A percentile compares a stretch with the other conserved stretches of the same genome.
Evolutionary conservation across 2,888 invertebrate genomes (phyloP).

Genomic region (Clitarchus hookeri): DNA sequence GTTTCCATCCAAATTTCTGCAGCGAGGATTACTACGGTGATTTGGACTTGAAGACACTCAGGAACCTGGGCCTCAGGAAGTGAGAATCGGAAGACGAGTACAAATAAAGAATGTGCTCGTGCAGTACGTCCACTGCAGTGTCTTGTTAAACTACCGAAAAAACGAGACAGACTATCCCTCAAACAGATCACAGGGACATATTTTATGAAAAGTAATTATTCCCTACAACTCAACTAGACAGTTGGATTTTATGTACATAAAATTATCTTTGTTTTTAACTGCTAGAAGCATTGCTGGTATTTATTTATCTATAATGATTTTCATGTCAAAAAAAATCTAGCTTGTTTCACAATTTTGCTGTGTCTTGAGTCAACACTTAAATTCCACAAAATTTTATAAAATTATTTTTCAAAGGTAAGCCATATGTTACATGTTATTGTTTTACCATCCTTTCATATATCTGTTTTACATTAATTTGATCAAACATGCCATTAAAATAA

Average conservation of each 20-base stretch:
- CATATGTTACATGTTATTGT: not conserved
- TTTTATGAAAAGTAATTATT: not conserved
- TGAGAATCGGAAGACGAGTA: conserved; percentile 40
- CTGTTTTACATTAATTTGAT: not conserved
- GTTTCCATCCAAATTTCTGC: conserved; percentile 48
- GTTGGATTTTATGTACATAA: not conserved
- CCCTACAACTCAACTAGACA: not conserved
- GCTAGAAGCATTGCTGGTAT: not conserved
- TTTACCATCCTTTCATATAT: not conserved
- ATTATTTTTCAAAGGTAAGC: not conserved
- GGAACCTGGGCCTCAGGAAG: conserved; percentile 76
- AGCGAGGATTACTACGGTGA: conserved; percentile 94
- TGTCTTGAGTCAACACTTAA: not conserved
- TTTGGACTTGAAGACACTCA: conserved; percentile 84
- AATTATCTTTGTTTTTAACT: not conserved
- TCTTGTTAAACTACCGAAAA: not conserved
- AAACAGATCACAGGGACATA: not conserved
- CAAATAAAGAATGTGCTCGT: not conserved
- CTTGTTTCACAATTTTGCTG: not conserved
- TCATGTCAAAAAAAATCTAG: not conserved
- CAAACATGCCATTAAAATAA: not conserved
- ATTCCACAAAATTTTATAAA: not conserved
- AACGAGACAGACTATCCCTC: not conserved
- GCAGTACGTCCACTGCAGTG: not conserved
- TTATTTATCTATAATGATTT: not conserved